Conservation (phyloP, 2,797 vertebrate genomes). For the Phoeniculus purpureus region DNA sequence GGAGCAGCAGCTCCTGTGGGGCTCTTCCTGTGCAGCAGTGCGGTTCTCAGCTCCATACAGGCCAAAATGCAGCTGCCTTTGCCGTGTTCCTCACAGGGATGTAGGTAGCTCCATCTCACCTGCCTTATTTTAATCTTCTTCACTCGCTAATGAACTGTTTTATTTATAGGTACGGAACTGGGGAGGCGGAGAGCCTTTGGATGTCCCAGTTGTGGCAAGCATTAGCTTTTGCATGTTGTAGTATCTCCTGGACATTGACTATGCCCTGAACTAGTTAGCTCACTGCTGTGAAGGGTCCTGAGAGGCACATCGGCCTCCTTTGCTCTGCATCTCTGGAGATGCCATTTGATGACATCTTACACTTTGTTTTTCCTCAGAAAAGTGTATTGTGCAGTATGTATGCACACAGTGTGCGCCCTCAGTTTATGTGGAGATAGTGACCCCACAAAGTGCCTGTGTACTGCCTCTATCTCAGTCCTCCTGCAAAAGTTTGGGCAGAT, state of each 20-base stretch:
- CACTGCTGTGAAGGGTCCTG: not conserved
- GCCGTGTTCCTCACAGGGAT: not conserved
- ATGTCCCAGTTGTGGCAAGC: not conserved
- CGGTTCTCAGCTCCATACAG: not conserved
- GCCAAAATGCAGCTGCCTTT: not conserved
- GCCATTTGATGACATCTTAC: not conserved
- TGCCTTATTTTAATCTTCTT: slow-evolving; percentile 37
- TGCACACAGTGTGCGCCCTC: rapidly evolving
- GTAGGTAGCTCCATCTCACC: not conserved
- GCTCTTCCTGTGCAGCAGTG: not conserved
- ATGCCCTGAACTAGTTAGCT: not conserved
- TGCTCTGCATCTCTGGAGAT: not conserved
- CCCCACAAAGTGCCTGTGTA: not conserved
- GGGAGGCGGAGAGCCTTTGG: not conserved
- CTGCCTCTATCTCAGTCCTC: not conserved
- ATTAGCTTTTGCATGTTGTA: not conserved
- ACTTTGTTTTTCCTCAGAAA: not conserved
- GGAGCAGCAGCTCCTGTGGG: not conserved
- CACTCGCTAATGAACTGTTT: slow-evolving; percentile 16
- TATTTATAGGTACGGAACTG: slow-evolving; percentile 23
- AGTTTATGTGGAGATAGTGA: not conserved
- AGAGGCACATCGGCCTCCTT: not conserved
- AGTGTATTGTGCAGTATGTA: not conserved
- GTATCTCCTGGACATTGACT: not conserved
- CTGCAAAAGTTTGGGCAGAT: not conserved